phyloP scores from a whole-genome alignment of 2,797 vertebrate genomes.

The Masticophis lateralis region DNA sequence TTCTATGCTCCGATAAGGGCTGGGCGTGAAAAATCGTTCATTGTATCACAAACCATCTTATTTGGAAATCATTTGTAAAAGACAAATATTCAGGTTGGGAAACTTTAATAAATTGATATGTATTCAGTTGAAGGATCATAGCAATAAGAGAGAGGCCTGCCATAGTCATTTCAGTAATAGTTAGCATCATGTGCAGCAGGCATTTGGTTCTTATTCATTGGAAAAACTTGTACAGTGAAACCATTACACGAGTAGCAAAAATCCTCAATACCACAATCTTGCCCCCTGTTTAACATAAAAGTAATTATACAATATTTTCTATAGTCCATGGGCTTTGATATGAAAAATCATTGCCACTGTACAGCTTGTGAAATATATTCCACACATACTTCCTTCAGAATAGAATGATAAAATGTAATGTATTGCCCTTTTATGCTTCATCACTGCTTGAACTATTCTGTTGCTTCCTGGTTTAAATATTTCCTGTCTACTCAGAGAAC shows the following conservation, averaged over 20 bases:
- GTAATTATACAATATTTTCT: neutral
- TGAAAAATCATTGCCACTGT: constrained; percentile 7
- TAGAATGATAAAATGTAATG: constrained; percentile 37
- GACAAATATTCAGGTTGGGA: neutral
- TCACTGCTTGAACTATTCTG: constrained; percentile 57
- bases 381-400: constrained; percentile 8
- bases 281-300: neutral
- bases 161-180: neutral
- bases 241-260: neutral
- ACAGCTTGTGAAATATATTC: constrained; percentile 20
- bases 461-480: constrained; percentile 59
- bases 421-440: constrained; percentile 45
- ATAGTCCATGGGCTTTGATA: constrained; percentile 22
- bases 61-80: neutral
- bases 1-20: neutral
- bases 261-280: constrained; percentile 10
- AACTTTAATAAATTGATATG: neutral
- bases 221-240: constrained; percentile 5
- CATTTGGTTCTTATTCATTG: constrained; percentile 11
- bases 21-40: neutral
- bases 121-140: neutral
- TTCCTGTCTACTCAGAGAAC: constrained; percentile 57
- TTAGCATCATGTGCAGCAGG: constrained; percentile 3
- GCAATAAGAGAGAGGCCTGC: neutral
- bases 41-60: neutral